Conservation (phyloP, 2,797 vertebrate genomes). For the Sternarchorhynchus goeldii region DNA sequence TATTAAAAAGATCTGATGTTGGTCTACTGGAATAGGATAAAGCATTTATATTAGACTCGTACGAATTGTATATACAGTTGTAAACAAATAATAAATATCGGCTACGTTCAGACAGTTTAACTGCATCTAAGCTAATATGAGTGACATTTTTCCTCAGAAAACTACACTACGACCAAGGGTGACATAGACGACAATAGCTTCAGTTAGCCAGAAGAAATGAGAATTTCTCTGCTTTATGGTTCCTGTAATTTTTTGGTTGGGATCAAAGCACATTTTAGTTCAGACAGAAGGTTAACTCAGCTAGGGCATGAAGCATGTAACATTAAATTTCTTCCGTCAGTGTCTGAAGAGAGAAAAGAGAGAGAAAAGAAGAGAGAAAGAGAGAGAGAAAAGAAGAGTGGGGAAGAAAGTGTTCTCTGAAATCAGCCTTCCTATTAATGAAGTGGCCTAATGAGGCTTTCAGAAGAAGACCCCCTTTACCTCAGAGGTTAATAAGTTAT, state of each 20-base stretch:
- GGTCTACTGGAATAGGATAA: background rate
- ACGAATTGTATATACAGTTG: background rate
- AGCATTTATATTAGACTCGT: background rate
- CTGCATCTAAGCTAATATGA: background rate
- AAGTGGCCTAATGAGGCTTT: conserved; percentile 71
- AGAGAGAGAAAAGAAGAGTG: background rate
- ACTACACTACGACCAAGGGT: no score
- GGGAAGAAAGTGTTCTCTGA: conserved; percentile 55
- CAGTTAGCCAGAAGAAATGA: background rate
- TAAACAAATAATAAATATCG: background rate
- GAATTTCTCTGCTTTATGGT: conserved; percentile 18
- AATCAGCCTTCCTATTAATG: conserved; percentile 52
- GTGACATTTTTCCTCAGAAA: background rate
- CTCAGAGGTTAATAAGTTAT: conserved; percentile 74
- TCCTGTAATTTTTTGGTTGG: background rate
- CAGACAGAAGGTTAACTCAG: conserved; percentile 25
- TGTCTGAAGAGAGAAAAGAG: background rate
- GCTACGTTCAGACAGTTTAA: background rate
- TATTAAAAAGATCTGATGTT: background rate
- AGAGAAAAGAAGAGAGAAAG: background rate
- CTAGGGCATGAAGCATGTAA: conserved; percentile 3
- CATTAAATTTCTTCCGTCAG: conserved; percentile 18
- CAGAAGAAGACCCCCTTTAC: conserved; percentile 65
- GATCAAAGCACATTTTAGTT: conserved; percentile 32
- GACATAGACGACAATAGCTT: background rate